phyloP scores from a whole-genome alignment of 2,888 invertebrate genomes.

The Mactromeris polynyma region DNA sequence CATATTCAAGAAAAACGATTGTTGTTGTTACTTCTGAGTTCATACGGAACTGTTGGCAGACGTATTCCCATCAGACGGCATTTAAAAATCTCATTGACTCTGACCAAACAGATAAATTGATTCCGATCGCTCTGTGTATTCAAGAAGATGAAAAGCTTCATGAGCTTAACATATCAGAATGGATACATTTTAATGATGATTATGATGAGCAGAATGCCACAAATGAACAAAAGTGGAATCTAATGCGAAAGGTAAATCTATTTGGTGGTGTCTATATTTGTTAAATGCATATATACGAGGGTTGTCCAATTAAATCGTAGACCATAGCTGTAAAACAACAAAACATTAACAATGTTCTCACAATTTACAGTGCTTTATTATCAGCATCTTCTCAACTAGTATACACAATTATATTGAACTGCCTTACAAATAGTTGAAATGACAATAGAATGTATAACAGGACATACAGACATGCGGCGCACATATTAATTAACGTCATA shows the following conservation, averaged over 20 bases:
- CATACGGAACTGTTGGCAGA: constrained; percentile 20
- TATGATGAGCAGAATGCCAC: neutral
- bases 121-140: constrained; percentile 19
- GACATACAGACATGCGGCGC: no score
- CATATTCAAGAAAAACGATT: constrained; percentile 12
- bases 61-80: neutral
- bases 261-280: no score
- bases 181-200: constrained; percentile 27
- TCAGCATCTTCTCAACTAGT: no score
- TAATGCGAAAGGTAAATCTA: constrained; percentile 12
- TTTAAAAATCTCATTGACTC: constrained; percentile 21
- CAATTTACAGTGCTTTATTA: no score
- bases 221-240: neutral
- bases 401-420: no score
- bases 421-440: no score
- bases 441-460: no score
- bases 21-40: constrained; percentile 32
- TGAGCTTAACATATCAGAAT: neutral
- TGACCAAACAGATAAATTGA: neutral
- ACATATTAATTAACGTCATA: no score
- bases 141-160: neutral
- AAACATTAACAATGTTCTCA: no score
- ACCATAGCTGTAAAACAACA: no score
- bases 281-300: no score
- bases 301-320: no score